Evolutionary conservation across 1,140 invertebrate genomes (phyloP), one percentile per base, ranked within the genome.

Genomic region (Ceratitis capitata): DNA sequence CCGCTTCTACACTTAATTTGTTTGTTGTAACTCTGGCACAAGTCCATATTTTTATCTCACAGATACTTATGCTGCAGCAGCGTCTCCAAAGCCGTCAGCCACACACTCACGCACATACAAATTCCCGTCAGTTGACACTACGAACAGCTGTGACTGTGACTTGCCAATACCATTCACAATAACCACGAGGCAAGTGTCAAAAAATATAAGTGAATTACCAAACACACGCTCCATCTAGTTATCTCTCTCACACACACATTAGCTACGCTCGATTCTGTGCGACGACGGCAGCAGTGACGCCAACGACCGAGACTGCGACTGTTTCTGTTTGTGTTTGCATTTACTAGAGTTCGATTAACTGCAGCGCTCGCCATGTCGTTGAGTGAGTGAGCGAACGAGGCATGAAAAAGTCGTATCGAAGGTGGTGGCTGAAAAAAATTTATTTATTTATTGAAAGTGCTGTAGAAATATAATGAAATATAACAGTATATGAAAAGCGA

Each of bases 381-480:
- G 69, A 78, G 69, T 78, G 69, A 78, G 69, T 78, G 39, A 78
- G 19, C 39, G 69, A 78, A 78, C 39, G 69, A 78, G 39, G 69
- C 35, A 78, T 14, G 69, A 78, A 78, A 78, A 23, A 78, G 69
- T 47, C n/a, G 39, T 78, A 39, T 47, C 2, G 23, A 47, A 78
- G 45, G n/a, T 78, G 69, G 69, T 78, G n/a, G 23, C 14, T 4
- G 29, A 64, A 7, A 26, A 12, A 64, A 29, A 32, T 14, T 64
- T 5, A 23, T 23, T 32, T 26, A 23, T 64, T 29, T 3, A 64
- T 23, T 64, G 26, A 64, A 29, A 32, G 32, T 64, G 14, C 23
- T 64, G 58, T 10, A 64, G 14, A 14, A 64, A 64, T 29, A 9
- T 32, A 1, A 29, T 64, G 2, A 32, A 12, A 64, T 23, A 0